Conservation (phyloP, 2,888 invertebrate species). For the Pecten maximus region DNA sequence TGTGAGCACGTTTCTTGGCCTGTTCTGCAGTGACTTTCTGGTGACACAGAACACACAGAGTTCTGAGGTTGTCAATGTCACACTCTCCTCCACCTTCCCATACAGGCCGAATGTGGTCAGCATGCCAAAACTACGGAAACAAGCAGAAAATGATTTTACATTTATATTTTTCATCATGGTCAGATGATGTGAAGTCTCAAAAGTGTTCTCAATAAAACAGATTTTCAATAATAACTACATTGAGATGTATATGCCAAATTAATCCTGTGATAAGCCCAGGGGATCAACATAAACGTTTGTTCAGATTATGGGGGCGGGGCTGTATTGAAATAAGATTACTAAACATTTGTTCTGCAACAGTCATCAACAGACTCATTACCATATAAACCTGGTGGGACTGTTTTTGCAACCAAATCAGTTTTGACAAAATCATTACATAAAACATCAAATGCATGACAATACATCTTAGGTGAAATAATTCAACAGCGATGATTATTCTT, state of each 20-base stretch:
- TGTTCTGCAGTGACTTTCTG: slow-evolving; percentile 76
- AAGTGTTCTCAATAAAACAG: not conserved
- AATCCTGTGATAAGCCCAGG: no score
- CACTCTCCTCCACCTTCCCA: slow-evolving; percentile 80
- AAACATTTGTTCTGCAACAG: no score
- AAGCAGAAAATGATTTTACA: not conserved
- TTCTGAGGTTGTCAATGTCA: slow-evolving; percentile 80
- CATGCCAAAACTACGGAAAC: slow-evolving; percentile 78
- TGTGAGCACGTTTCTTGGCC: slow-evolving; percentile 70
- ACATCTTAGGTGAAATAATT: no score
- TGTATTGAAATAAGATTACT: no score
- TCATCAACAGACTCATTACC: no score
- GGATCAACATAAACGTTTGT: no score
- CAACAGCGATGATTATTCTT: no score
- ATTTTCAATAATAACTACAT: not conserved
- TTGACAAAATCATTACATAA: no score
- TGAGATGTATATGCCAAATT: not conserved
- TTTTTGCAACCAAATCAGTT: no score
- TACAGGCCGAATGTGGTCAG: slow-evolving; percentile 79
- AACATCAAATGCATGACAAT: no score
- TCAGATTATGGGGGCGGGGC: no score
- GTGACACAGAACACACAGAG: slow-evolving; percentile 78
- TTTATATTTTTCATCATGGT: not conserved
- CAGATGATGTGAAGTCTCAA: not conserved
- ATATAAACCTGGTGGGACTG: no score